A percentile compares a stretch with the other conserved stretches of the same genome.
Conservation (phyloP, 1,140 invertebrate species). For the Eriosoma lanigerum region DNA sequence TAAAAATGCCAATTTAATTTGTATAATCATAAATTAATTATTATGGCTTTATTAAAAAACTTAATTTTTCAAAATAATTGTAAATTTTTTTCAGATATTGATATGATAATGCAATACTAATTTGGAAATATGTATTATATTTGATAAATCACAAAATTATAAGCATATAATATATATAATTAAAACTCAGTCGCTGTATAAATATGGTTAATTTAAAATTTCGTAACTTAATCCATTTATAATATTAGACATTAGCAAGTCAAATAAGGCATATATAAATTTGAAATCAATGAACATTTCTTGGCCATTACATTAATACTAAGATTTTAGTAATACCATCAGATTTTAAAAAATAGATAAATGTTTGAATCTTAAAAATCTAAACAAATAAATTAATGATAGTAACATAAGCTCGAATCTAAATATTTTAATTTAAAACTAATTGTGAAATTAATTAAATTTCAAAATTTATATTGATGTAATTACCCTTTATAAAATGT, state of each 20-base stretch:
- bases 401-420: slow-evolving; percentile 21
- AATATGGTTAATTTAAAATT: slow-evolving; percentile 33
- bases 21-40: background rate
- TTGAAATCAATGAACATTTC: background rate
- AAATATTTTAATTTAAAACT: slow-evolving; percentile 8
- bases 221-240: slow-evolving; percentile 23
- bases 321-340: background rate
- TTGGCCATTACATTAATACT: slow-evolving; percentile 1
- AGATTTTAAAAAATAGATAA: slow-evolving; percentile 32
- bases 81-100: background rate
- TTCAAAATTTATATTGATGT: background rate
- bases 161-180: background rate
- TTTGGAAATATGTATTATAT: background rate
- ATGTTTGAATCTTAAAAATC: background rate
- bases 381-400: background rate
- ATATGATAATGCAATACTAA: background rate
- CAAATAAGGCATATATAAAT: slow-evolving; percentile 15
- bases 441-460: background rate
- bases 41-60: background rate
- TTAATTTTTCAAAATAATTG: background rate
- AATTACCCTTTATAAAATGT: slow-evolving; percentile 31
- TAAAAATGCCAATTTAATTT: slow-evolving; percentile 25
- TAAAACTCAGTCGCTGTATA: slow-evolving; percentile 25
- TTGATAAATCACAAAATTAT: slow-evolving; percentile 32
- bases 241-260: background rate